Evolutionary conservation across 2,113 vertebrate genomes (phyloP).

Genomic region (Xenopus laevis): DNA sequence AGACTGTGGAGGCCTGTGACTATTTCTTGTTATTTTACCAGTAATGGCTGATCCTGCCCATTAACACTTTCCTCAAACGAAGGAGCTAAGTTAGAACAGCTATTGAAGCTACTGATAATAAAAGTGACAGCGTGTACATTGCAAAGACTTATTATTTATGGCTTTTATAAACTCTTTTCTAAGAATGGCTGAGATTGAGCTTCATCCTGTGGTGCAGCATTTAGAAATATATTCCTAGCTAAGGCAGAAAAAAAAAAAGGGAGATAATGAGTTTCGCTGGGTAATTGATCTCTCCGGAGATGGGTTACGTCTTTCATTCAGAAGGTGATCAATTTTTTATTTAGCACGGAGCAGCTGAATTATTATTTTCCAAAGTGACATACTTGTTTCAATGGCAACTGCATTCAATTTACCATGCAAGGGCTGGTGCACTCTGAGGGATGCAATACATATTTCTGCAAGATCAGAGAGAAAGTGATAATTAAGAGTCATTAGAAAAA

Average conservation of each 20-base stretch:
- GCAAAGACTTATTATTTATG: not conserved
- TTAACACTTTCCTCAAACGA: no score
- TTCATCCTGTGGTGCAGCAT: conserved; percentile 10
- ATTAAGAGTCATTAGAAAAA: no score
- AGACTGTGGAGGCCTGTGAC: no score
- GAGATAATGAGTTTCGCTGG: conserved; percentile 37
- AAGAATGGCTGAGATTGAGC: conserved; percentile 6
- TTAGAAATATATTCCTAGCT: conserved; percentile 18
- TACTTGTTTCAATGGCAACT: conserved; percentile 1
- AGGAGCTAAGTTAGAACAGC: no score
- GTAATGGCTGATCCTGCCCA: no score
- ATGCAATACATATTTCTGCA: not conserved
- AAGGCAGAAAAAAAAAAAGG: conserved; percentile 3
- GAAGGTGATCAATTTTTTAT: conserved; percentile 35
- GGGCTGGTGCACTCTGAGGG: not conserved
- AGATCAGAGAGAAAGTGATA: no score
- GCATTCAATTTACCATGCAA: not conserved
- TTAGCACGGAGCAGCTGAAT: conserved; percentile 21
- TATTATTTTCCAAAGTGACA: conserved; percentile 26
- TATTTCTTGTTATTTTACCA: no score
- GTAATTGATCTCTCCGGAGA: conserved; percentile 37
- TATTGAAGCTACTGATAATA: not conserved
- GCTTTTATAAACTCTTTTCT: not conserved
- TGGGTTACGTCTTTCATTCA: conserved; percentile 23
- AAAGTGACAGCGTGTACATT: not conserved